Percentiles rank a stretch among this genome's conserved stretches.
phyloP scores from a whole-genome alignment of 2,113 vertebrate species.

The Callipepla squamata region DNA sequence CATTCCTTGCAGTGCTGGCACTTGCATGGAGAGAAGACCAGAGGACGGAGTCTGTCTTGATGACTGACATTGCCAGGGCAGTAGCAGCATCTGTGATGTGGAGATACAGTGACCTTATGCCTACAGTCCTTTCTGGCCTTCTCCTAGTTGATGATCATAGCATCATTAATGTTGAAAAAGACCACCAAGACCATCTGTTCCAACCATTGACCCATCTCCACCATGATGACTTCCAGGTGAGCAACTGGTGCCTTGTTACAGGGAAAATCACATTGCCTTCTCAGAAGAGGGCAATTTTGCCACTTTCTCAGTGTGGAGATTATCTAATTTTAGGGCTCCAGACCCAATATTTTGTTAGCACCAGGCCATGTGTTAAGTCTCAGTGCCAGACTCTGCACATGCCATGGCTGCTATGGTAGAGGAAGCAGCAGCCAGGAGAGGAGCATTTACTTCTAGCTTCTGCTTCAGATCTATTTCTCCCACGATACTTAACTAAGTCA shows the following conservation, averaged over 20 bases:
- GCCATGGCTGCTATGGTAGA: rapidly evolving
- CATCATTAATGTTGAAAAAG: no score
- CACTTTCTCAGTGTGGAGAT: neutral
- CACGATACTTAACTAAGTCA: neutral
- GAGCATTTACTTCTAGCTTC: neutral
- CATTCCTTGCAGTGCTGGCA: neutral
- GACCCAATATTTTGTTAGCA: neutral
- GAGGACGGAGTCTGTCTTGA: neutral
- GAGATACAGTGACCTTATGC: neutral
- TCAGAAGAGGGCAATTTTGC: neutral
- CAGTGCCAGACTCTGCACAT: neutral
- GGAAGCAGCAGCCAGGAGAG: neutral
- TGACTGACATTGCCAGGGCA: neutral
- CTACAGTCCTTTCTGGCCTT: neutral
- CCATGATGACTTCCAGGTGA: neutral
- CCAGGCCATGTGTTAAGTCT: rapidly evolving
- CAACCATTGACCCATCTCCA: no score
- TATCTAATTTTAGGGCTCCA: neutral
- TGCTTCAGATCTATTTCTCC: neutral
- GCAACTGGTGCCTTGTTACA: neutral
- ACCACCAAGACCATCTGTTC: no score
- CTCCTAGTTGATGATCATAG: neutral
- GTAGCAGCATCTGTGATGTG: rapidly evolving
- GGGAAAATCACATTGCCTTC: neutral
- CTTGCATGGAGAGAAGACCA: neutral